Evolutionary conservation across 2,797 vertebrate genomes (phyloP), one percentile per base, ranked within the genome.

Genomic region (Cephalopachus bancanus): DNA sequence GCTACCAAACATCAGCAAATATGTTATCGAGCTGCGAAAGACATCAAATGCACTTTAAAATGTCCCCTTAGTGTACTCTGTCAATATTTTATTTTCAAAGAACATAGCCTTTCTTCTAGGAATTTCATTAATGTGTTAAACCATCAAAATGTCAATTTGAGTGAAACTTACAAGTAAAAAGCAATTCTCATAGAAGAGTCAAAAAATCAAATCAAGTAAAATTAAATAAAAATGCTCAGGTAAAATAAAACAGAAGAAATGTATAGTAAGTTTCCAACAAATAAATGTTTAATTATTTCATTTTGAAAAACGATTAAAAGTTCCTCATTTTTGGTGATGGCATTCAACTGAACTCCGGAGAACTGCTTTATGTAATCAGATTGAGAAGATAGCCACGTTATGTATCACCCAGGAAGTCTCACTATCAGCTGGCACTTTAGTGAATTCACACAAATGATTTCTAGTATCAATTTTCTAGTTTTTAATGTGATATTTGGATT

Each of bases 61-160:
- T 93, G 87, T 91, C 84, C 92, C 84, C 60, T 88, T 72, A 30
- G 81, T 93, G 65, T 95, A 69, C 55, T 93, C 60, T 96, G 94
- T 71, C 96, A 97, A 93, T 91, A 89, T 94, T 92, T 93, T 97
- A 81, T 92, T 89, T 98, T 92, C 79, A 94, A 95, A 95, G 90
- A 92, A 93, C 60, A 95, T 3, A 89, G 71, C 26, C 7, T 64
- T 59, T 93, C 81, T 95, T 81, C 83, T 83, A 96, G 78, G 75
- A 97, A 97, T 95, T 95, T 91, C 85, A 95, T 96, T 95, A 97
- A 95, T 94, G 74, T 88, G 78, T 93, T 96, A 95, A 96, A 81
- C 80, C 75, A 97, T 96, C 83, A 95, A 96, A 96, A 94, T 97
- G 93, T 94, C 94, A 97, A 92, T 95, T 72, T 96, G 87, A 97